Evolutionary conservation across 2,113 vertebrate genomes (phyloP), one percentile per base, ranked within the genome.

Genomic region (Rattus rattus): DNA sequence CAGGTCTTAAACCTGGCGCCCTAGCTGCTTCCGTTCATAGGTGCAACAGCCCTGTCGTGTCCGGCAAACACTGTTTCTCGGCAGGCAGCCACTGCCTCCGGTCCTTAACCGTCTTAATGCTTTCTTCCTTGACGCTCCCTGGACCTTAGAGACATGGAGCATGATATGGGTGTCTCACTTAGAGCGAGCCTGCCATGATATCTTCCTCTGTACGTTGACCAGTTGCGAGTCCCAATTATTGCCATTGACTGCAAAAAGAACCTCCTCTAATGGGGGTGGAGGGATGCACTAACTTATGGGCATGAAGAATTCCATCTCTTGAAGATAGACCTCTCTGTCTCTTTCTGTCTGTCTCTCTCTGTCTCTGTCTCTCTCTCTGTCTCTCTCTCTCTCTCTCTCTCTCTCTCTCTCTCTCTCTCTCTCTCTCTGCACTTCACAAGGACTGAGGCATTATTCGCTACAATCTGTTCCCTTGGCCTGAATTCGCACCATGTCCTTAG

Each of bases 371-470:
- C 59, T 22, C 19, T 61, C 19, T 22, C 19, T 61, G 5, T 22
- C 19, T 22, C 59, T 22, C 59, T 61, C 59, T 20, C 59, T 20
- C 59, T 9, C 22, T 43, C 43, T 43, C 43, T 54, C 52, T 54
- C 52, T 11, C 9, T 10, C 26, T 11, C 52, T 11, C 52, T 11
- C 52, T 19, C 14, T 19, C 17, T 61, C 59, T 20, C 6, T 22
- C 20, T 7, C 61, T 90, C 90, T 83, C 36, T 80, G 43, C 19
- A 56, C 89, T 91, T 90, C 93, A 70, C 59, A 77, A 92, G 85
- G 20, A 65, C 49, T 19, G 30, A 94, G 90, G 83, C 69, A 87
- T 91, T 49, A 33, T 52, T 72, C 91, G 69, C 33, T 91, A 5
- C 39, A 81, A 75, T 16, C 36, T 77, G 36, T 56, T 49, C 30